Base-by-base conservation (phyloP, 2,797 vertebrate species). In the Otolemur crassicaudatus region DNA sequence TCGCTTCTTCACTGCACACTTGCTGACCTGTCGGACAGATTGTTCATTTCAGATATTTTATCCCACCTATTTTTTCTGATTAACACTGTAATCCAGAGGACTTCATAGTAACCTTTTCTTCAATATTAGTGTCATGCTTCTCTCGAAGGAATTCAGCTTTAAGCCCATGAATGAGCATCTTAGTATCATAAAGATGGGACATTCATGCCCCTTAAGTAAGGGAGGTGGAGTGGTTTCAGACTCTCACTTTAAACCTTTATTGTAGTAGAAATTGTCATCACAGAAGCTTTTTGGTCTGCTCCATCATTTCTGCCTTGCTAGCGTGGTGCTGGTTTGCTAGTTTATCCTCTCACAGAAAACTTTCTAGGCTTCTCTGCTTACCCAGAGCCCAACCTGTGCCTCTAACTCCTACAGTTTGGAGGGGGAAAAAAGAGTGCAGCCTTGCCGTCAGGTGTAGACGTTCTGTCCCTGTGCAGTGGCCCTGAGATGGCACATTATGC, bases 1-100 rank as follows among this genome's bases (percentile, higher is more conserved):
- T 5, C 5, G 13, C 60, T 87, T 82, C 49, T 76, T 73, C 70
- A 37, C 75, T 81, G 22, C 11, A 72, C 4, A 4, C 29, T 77
- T 70, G 65, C 76, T 79, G 77, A 73, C 49, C 83, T 77, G 56
- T 49, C 46, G 49, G 53, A 49, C 29, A 17, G 63, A 63, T 46
- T 40, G 16, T 90, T 81, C 31, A n/a, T 85, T 83, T 91, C 87
- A n/a, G 46, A 11, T 75, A 7, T 90, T 81, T 87, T 69, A 87
- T 37, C 34, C 65, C 17, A 43, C 10, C 8, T 76, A 4, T 37
- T 69, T 89, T 7, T 81, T 76, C 37, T 37, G 56, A 22, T 72
- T 86, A 37, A 83, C 10, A 3, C 17, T 76, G 20, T 88, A 53
- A 75, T 49, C 63, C 31, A 60, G 6, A 69, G 34, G 61, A 77